Evolutionary conservation across 2,113 vertebrate species (phyloP).

Genomic region (Puntigrus tetrazona): DNA sequence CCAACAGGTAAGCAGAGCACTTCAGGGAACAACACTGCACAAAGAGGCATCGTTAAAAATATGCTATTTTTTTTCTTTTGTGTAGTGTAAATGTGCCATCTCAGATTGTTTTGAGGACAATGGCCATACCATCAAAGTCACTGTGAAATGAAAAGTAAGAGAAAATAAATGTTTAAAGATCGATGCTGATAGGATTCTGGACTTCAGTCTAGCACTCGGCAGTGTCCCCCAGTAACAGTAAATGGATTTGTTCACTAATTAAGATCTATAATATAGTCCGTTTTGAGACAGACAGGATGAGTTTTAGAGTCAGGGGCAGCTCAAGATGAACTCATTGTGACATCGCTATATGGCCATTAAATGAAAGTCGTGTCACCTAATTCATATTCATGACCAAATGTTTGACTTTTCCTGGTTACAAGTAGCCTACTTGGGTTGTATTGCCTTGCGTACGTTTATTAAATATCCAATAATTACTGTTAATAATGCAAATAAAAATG

Average conservation of each 20-base stretch:
- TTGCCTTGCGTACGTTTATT: neutral
- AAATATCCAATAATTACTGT: neutral
- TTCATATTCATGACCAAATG: neutral
- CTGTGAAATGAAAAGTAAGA: neutral
- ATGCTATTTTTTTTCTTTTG: neutral
- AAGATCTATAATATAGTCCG: neutral
- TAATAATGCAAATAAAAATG: neutral
- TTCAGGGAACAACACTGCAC: neutral
- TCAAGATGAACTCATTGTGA: neutral
- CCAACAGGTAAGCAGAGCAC: conserved; percentile 74
- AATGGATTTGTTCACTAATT: conserved; percentile 5
- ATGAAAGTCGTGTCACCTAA: neutral
- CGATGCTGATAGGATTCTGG: neutral
- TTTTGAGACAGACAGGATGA: neutral
- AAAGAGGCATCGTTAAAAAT: neutral
- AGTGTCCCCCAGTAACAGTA: neutral
- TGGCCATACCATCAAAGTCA: neutral
- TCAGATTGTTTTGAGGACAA: neutral
- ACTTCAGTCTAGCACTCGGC: neutral
- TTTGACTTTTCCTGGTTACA: neutral
- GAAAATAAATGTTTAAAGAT: neutral
- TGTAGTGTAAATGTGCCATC: conserved; percentile 9
- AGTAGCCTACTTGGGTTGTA: neutral
- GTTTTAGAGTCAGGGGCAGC: neutral
- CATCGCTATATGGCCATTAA: neutral